A percentile compares a stretch with the other conserved stretches of the same genome.
These are phyloP conservation scores for Dicerorhinus sumatrensis DNA, from an alignment of 2,113 vertebrate species.

Conservation along the genomic window DNA sequence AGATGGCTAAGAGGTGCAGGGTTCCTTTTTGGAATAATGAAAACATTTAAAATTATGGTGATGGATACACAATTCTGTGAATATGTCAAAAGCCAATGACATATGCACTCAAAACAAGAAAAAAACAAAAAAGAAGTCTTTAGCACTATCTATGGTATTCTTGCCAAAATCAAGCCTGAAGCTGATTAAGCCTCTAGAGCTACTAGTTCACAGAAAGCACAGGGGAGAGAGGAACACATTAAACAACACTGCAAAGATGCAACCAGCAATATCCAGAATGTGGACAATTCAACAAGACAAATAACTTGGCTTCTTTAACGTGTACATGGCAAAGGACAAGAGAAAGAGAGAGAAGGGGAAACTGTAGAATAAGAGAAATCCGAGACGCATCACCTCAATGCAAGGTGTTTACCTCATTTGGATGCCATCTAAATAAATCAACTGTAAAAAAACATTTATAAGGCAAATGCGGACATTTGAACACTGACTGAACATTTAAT, in stretches of 20 bases:
- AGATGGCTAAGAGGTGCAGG: neutral
- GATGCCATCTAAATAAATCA: neutral
- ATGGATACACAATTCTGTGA: neutral
- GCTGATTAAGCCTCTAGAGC: neutral
- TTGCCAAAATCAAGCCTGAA: neutral
- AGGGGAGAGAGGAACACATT: neutral
- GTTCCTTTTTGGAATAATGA: neutral
- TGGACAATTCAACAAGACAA: neutral
- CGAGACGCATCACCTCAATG: neutral
- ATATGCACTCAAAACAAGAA: neutral
- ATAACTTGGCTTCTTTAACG: neutral
- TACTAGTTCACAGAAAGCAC: neutral
- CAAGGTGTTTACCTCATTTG: neutral
- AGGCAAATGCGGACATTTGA: neutral
- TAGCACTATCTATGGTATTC: neutral
- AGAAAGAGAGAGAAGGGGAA: neutral
- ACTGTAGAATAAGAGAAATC: neutral
- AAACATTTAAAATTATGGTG: constrained; percentile 1
- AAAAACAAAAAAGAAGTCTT: neutral
- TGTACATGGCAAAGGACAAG: neutral
- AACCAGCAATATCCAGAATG: neutral
- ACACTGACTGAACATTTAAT: neutral
- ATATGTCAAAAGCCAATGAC: neutral
- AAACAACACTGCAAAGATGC: neutral
- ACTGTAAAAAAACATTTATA: neutral